Conservation (phyloP, 1,140 invertebrate genomes). For the Drosophila paulistorum region DNA sequence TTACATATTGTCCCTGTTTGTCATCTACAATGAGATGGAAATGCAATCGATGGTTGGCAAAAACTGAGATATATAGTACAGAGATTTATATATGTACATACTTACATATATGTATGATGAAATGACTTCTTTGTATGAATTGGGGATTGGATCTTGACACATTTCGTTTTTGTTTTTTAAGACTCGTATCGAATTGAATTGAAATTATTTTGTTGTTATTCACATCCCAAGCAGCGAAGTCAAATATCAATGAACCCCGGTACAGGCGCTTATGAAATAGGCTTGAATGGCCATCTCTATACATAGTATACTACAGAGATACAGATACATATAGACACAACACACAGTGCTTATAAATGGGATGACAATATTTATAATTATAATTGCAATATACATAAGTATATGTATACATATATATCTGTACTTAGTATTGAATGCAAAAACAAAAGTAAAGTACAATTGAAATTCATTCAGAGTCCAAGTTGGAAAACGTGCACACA, state of each 20-base stretch:
- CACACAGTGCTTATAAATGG: constrained; percentile 6
- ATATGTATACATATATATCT: constrained; percentile 43
- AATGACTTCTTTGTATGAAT: constrained; percentile 5
- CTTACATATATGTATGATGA: background rate
- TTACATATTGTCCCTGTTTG: constrained; percentile 34
- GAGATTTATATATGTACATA: background rate
- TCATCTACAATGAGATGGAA: constrained; percentile 7
- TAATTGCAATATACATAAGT: constrained; percentile 40
- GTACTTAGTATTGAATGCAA: constrained; percentile 19
- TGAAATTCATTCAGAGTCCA: constrained; percentile 72
- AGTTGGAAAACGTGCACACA: constrained; percentile 44
- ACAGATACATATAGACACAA: constrained; percentile 9
- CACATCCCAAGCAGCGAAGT: constrained; percentile 30
- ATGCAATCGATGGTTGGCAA: constrained; percentile 11
- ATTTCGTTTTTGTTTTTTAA: constrained; percentile 14
- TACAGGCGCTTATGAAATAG: constrained; percentile 72
- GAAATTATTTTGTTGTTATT: constrained; percentile 16
- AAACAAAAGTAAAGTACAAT: constrained; percentile 30
- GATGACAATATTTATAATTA: constrained; percentile 41
- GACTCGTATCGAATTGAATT: background rate
- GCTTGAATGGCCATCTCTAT: constrained; percentile 42
- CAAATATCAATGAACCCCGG: constrained; percentile 75
- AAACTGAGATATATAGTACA: constrained; percentile 9
- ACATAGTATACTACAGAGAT: constrained; percentile 17
- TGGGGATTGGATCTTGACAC: constrained; percentile 13